phyloP scores from a whole-genome alignment of 2,113 vertebrate genomes.

The Cavia porcellus region DNA sequence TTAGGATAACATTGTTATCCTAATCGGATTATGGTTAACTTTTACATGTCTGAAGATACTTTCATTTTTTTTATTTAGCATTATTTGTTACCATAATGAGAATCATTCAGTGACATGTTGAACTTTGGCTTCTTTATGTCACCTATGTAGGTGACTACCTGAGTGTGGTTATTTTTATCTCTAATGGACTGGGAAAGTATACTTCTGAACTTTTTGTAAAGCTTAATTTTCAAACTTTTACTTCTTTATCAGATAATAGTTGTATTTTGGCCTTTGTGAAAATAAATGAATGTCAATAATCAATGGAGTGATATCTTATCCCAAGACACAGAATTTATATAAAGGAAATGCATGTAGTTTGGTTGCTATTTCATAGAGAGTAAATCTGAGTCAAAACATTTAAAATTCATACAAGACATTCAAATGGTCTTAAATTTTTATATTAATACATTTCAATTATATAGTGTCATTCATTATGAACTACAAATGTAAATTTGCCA shows the following conservation, averaged over 20 bases:
- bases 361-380: neutral
- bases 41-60: neutral
- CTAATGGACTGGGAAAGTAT: neutral
- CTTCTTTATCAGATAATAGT: slow-evolving; percentile 31
- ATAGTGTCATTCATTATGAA: neutral
- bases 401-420: slow-evolving; percentile 46
- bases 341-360: neutral
- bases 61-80: neutral
- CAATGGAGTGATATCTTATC: slow-evolving; percentile 6
- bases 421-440: slow-evolving; percentile 52
- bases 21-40: neutral
- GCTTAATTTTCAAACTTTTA: slow-evolving; percentile 45
- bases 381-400: slow-evolving; percentile 58
- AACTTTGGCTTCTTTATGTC: neutral
- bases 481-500: neutral
- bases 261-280: slow-evolving; percentile 37
- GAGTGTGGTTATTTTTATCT: neutral
- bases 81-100: neutral
- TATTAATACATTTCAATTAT: slow-evolving; percentile 64
- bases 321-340: slow-evolving; percentile 35
- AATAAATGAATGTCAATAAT: slow-evolving; percentile 57
- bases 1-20: neutral
- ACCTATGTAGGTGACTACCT: neutral
- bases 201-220: neutral
- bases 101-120: neutral